Percentiles rank a stretch among this genome's conserved stretches.
Evolutionary conservation across 2,797 vertebrate species (phyloP).

Genomic region (Natrix natrix): DNA sequence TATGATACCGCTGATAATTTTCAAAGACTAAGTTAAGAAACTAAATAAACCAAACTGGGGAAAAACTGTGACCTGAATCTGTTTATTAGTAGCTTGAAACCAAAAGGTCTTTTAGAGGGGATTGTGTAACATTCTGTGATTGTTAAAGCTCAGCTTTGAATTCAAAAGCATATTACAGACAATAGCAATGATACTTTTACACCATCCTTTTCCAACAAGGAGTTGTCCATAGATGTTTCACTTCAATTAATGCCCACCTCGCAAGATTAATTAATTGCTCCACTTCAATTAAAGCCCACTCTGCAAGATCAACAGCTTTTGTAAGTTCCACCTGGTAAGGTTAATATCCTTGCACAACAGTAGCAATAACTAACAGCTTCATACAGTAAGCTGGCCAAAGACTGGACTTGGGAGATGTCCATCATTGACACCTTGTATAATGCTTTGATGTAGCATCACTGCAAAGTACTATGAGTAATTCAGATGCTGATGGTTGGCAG

Average conservation of each 20-base stretch:
- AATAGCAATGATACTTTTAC: background rate
- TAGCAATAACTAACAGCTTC: background rate
- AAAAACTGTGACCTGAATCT: constrained; percentile 12
- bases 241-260: background rate
- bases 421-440: background rate
- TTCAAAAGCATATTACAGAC: background rate
- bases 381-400: background rate
- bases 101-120: background rate
- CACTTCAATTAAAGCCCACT: background rate
- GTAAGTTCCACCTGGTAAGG: background rate
- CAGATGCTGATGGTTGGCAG: background rate
- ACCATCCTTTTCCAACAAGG: background rate
- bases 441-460: background rate
- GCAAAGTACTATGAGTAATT: background rate
- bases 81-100: background rate
- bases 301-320: background rate
- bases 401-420: background rate
- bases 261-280: background rate
- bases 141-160: constrained; percentile 35
- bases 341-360: background rate
- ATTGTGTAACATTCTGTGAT: background rate
- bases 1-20: constrained; percentile 54
- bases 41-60: constrained; percentile 31
- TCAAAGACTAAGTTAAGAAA: constrained; percentile 45
- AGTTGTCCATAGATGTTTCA: background rate